Evolutionary conservation across 1,140 invertebrate genomes (phyloP).

Genomic region (Caerostris darwini): DNA sequence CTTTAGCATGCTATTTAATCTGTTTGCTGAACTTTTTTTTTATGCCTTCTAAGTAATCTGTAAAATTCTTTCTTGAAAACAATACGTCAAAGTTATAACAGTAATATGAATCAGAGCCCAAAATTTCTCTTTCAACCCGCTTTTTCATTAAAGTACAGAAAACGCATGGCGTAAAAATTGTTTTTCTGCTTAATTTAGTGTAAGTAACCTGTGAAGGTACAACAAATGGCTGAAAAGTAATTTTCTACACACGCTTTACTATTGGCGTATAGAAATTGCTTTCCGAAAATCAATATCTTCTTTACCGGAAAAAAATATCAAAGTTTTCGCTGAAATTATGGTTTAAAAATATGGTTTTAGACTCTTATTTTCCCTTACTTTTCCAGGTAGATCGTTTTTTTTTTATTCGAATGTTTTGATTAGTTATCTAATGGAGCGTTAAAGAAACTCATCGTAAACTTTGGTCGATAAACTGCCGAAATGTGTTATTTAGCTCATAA

Average conservation of each 20-base stretch:
- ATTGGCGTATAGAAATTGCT: not conserved
- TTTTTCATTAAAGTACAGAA: not conserved
- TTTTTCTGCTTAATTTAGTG: slow-evolving; percentile 47
- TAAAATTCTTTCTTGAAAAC: not conserved
- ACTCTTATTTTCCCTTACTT: not conserved
- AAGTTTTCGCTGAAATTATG: slow-evolving; percentile 41
- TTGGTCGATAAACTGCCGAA: slow-evolving; percentile 23
- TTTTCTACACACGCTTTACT: slow-evolving; percentile 25
- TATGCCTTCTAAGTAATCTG: too few relatives aligned
- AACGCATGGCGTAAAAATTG: not conserved
- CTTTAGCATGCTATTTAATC: too few relatives aligned
- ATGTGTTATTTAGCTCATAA: slow-evolving; percentile 36
- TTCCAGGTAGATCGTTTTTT: not conserved
- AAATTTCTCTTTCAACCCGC: not conserved
- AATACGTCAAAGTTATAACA: not conserved
- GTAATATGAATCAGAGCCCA: too few relatives aligned
- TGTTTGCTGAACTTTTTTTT: too few relatives aligned
- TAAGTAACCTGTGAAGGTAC: slow-evolving; percentile 21
- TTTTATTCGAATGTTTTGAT: slow-evolving; percentile 54
- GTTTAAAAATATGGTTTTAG: slow-evolving; percentile 18
- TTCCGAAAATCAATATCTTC: slow-evolving; percentile 41
- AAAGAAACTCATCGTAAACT: slow-evolving; percentile 20
- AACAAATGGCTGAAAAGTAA: slow-evolving; percentile 38
- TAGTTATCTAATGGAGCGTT: slow-evolving; percentile 24
- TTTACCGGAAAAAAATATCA: not conserved